These are phyloP conservation scores for Pitta sordida DNA, from an alignment of 2,113 vertebrate species.

Conservation along the genomic window DNA sequence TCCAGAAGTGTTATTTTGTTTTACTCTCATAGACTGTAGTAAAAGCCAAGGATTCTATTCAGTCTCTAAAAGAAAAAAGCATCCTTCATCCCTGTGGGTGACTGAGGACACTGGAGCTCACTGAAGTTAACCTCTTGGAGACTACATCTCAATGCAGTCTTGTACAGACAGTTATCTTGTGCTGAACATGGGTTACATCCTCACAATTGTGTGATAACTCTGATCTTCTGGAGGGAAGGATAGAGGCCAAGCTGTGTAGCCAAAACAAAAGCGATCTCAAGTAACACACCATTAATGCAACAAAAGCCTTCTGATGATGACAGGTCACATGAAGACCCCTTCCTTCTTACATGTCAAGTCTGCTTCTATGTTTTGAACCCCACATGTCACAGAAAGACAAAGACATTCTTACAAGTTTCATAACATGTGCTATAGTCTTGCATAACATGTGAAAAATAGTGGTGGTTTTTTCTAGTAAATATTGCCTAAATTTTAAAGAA, in stretches of 20 bases:
- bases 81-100: not conserved
- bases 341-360: not conserved
- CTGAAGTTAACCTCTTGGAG: not conserved
- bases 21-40: not conserved
- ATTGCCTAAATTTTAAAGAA: not conserved
- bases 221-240: not conserved
- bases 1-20: not conserved
- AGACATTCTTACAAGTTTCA: not conserved
- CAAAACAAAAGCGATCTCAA: not conserved
- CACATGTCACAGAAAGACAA: not conserved
- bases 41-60: not conserved
- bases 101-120: not conserved
- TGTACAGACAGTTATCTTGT: not conserved
- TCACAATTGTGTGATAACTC: not conserved
- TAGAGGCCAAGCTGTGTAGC: not conserved
- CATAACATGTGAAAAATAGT: not conserved
- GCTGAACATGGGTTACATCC: not conserved
- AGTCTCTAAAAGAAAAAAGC: not conserved
- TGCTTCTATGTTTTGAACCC: not conserved
- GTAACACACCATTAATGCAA: not conserved
- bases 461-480: not conserved
- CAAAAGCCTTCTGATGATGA: not conserved
- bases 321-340: not conserved
- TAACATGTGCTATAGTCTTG: not conserved
- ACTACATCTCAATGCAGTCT: not conserved